Evolutionary conservation across 2,888 invertebrate species (phyloP).

Genomic region (Dolichomitus sp.): DNA sequence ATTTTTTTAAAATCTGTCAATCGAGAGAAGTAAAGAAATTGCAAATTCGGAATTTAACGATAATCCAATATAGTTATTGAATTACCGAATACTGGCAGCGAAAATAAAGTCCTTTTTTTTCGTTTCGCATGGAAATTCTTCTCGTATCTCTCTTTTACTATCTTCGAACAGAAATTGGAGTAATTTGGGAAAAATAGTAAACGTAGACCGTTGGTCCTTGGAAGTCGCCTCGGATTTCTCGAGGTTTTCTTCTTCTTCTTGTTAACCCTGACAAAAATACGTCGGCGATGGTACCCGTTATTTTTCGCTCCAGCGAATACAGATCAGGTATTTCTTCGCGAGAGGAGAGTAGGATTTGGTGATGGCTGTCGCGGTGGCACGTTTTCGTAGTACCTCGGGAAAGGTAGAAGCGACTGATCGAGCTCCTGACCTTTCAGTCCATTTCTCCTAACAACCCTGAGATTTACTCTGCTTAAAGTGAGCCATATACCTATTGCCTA

Average conservation of each 20-base stretch:
- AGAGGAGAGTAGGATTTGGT: neutral
- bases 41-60: neutral
- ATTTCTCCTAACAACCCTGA: neutral
- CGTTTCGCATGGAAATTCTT: neutral
- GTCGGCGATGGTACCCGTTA: constrained; percentile 17
- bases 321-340: constrained; percentile 37
- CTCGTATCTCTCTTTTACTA: neutral
- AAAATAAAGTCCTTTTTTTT: neutral
- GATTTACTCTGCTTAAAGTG: neutral
- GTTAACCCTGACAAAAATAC: constrained; percentile 26
- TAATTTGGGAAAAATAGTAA: constrained; percentile 19
- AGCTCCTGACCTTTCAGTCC: constrained; percentile 17
- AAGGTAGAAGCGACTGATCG: neutral
- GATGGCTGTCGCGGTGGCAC: neutral
- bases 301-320: constrained; percentile 54
- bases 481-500: neutral
- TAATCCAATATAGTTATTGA: neutral
- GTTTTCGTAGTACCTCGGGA: neutral
- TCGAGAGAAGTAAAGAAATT: neutral
- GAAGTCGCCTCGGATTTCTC: constrained; percentile 14
- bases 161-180: neutral
- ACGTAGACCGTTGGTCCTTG: constrained; percentile 35
- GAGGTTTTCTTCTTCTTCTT: constrained; percentile 22
- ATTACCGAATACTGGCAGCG: neutral
- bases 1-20: no score